Percentiles rank a stretch among this genome's conserved stretches.
Conservation (phyloP, 2,888 invertebrate genomes). For the Eristalis pertinax region DNA sequence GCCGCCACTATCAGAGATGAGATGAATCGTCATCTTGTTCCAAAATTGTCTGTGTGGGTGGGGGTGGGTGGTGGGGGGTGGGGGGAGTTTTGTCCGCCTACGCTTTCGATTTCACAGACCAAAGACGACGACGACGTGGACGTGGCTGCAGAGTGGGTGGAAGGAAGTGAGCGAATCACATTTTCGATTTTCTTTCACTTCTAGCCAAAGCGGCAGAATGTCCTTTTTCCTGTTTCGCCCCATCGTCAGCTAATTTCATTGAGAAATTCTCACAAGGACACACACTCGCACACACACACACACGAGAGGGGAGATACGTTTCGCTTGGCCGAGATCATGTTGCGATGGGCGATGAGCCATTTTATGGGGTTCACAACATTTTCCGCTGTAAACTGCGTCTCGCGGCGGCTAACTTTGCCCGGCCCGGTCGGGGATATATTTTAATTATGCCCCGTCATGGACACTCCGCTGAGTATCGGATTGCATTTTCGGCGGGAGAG, state of each 20-base stretch:
- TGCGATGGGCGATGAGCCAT: slow-evolving; percentile 48
- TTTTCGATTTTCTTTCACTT: too few relatives aligned
- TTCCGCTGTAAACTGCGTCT: slow-evolving; percentile 44
- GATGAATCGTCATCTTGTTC: slow-evolving; percentile 11
- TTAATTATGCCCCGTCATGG: slow-evolving; percentile 41
- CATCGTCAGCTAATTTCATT: slow-evolving; percentile 53
- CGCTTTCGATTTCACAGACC: slow-evolving; percentile 50
- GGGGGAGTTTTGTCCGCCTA: slow-evolving; percentile 22
- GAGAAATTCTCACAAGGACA: slow-evolving; percentile 15
- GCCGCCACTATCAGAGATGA: slow-evolving; percentile 13
- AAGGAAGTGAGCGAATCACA: not conserved
- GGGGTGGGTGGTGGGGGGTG: not conserved
- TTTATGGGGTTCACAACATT: slow-evolving; percentile 49
- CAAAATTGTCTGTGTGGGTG: not conserved
- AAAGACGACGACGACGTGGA: slow-evolving; percentile 1
- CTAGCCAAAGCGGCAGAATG: not conserved
- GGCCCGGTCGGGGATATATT: slow-evolving; percentile 14
- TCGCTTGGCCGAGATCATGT: slow-evolving; percentile 17
- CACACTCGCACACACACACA: not conserved
- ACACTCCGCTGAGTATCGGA: slow-evolving; percentile 15
- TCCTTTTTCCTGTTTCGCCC: not conserved
- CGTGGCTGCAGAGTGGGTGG: slow-evolving; percentile 6
- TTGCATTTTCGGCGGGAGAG: slow-evolving; percentile 4
- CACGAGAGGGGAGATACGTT: slow-evolving; percentile 5
- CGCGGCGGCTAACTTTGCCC: slow-evolving; percentile 14